Percentiles rank a stretch among this genome's conserved stretches.
These are phyloP conservation scores for Ornithoptera priamus DNA, from an alignment of 2,888 invertebrate species.

Conservation along the genomic window DNA sequence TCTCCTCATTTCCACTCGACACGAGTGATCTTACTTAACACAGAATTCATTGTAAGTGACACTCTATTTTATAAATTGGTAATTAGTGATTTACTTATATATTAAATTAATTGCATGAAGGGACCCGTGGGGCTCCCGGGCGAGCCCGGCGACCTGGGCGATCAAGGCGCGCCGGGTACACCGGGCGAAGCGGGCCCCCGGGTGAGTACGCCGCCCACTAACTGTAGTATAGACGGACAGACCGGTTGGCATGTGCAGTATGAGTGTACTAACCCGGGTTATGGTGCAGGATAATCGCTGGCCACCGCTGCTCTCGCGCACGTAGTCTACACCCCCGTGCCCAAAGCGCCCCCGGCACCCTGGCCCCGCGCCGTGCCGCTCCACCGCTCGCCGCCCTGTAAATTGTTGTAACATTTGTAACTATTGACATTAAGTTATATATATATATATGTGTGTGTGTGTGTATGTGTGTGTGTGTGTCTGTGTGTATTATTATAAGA, in stretches of 20 bases:
- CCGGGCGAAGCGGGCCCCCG: constrained; percentile 83
- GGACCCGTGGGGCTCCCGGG: constrained; percentile 91
- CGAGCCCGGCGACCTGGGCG: constrained; percentile 86
- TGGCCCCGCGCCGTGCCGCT: constrained; percentile 21
- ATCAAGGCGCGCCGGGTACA: constrained; percentile 86
- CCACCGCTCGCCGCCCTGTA: constrained; percentile 29
- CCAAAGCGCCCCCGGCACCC: constrained; percentile 10
- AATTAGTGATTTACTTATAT: no score
- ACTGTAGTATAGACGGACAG: constrained; percentile 15
- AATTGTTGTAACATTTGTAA: constrained; percentile 51
- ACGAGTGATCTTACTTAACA: no score
- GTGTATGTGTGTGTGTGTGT: no score
- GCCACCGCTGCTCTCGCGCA: constrained; percentile 46
- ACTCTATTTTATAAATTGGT: no score
- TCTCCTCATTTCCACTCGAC: no score
- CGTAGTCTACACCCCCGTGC: no score
- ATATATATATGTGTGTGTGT: constrained; percentile 1
- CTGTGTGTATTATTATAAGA: constrained; percentile 33
- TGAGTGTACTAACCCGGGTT: constrained; percentile 51
- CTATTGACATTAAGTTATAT: constrained; percentile 34
- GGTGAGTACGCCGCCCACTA: constrained; percentile 11
- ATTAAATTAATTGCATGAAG: constrained; percentile 55
- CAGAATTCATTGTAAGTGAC: no score
- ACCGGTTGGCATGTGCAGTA: neutral
- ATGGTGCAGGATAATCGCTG: constrained; percentile 69